phyloP scores from a whole-genome alignment of 2,113 vertebrate species.

The Sinosuthora webbiana region DNA sequence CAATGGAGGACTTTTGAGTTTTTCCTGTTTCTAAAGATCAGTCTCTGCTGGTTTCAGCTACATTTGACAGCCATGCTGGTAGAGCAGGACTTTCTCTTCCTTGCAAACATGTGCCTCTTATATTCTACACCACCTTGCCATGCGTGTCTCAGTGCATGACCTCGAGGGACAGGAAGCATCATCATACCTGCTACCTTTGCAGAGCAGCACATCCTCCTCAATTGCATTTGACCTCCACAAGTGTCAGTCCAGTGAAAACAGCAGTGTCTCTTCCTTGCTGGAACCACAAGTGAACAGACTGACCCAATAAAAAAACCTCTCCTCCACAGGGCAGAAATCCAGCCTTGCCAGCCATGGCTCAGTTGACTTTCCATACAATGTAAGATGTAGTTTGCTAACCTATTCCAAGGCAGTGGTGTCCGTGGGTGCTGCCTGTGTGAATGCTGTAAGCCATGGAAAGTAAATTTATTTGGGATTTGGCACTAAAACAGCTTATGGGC shows the following conservation, averaged over 20 bases:
- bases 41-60: not conserved
- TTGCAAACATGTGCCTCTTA: not conserved
- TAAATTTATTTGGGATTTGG: not conserved
- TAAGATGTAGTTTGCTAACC: not conserved
- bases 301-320: not conserved
- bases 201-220: not conserved
- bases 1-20: not conserved
- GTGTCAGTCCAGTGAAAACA: not conserved
- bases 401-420: not conserved
- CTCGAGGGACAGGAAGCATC: not conserved
- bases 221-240: not conserved
- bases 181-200: not conserved
- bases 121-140: not conserved
- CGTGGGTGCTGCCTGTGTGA: not conserved
- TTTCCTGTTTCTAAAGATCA: not conserved
- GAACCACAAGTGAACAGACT: rapidly evolving
- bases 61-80: not conserved
- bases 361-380: not conserved
- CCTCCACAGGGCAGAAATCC: not conserved
- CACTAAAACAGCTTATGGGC: not conserved
- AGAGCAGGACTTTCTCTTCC: not conserved
- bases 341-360: not conserved
- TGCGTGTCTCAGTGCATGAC: not conserved
- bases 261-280: not conserved
- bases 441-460: not conserved